These are phyloP conservation scores for Sitophilus oryzae DNA, from an alignment of 1,140 invertebrate species.

Conservation along the genomic window DNA sequence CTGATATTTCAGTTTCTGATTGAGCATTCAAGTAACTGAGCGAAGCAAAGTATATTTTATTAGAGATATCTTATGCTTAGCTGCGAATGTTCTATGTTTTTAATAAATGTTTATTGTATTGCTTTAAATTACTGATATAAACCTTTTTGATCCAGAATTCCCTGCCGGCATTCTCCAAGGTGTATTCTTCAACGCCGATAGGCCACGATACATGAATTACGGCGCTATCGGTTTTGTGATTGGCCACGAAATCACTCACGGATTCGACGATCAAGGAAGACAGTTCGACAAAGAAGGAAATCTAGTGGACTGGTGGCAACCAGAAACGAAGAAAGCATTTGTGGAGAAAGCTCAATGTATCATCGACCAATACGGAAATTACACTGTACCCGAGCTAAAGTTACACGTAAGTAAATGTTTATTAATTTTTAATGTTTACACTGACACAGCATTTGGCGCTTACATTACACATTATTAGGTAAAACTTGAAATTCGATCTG, in stretches of 20 bases:
- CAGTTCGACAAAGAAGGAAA: slow-evolving; percentile 88
- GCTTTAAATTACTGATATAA: no score
- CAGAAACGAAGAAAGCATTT: slow-evolving; percentile 46
- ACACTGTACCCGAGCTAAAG: slow-evolving; percentile 46
- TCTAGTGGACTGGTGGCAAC: slow-evolving; percentile 57
- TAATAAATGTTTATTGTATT: no score
- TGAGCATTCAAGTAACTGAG: no score
- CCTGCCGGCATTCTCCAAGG: slow-evolving; percentile 73
- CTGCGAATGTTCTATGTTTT: no score
- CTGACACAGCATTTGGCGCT: no score
- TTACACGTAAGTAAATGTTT: slow-evolving; percentile 38
- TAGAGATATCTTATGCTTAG: no score
- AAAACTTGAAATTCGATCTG: no score
- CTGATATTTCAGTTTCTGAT: no score
- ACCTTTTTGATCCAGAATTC: slow-evolving; percentile 63
- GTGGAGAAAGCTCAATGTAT: slow-evolving; percentile 60
- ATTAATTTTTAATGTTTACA: no score
- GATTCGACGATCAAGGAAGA: slow-evolving; percentile 82
- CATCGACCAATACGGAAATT: slow-evolving; percentile 63
- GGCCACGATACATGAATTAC: slow-evolving; percentile 70
- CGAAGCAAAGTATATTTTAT: no score
- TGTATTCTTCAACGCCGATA: slow-evolving; percentile 61
- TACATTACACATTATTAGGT: no score
- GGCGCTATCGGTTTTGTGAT: slow-evolving; percentile 66
- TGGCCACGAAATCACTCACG: slow-evolving; percentile 55